Evolutionary conservation across 1,140 invertebrate genomes (phyloP).

Genomic region (Ylistrum balloti): DNA sequence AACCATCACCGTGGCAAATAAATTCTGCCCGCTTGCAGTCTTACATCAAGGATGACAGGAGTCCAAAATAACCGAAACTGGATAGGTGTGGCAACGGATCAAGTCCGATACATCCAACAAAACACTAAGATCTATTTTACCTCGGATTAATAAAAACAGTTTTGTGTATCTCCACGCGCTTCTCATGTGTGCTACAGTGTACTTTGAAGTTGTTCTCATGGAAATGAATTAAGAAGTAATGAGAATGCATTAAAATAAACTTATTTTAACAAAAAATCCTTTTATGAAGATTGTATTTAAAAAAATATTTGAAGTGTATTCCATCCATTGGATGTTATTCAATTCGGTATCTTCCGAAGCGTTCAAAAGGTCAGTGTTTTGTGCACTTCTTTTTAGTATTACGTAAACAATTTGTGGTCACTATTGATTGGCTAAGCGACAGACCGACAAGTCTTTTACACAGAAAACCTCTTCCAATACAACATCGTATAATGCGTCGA

Average conservation of each 20-base stretch:
- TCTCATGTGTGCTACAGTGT: neutral
- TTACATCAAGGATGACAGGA: neutral
- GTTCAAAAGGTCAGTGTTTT: neutral
- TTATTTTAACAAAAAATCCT: constrained; percentile 5
- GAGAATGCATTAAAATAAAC: neutral
- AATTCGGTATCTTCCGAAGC: neutral
- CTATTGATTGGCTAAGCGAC: neutral
- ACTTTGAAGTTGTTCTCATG: constrained; percentile 28
- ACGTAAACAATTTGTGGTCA: neutral
- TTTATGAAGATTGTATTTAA: neutral
- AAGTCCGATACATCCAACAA: neutral
- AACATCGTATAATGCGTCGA: neutral
- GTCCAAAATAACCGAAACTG: constrained; percentile 10
- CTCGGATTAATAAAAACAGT: neutral
- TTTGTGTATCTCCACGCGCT: neutral
- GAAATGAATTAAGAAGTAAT: constrained; percentile 20
- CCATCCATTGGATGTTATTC: neutral
- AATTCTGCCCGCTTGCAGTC: neutral
- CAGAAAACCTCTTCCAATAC: constrained; percentile 30
- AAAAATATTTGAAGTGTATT: neutral
- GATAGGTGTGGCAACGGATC: constrained; percentile 1
- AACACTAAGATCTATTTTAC: neutral
- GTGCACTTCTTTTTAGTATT: neutral
- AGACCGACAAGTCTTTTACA: neutral
- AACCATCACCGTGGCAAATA: constrained; percentile 23